phyloP scores from a whole-genome alignment of 2,888 invertebrate genomes.

The Orthosia incerta region DNA sequence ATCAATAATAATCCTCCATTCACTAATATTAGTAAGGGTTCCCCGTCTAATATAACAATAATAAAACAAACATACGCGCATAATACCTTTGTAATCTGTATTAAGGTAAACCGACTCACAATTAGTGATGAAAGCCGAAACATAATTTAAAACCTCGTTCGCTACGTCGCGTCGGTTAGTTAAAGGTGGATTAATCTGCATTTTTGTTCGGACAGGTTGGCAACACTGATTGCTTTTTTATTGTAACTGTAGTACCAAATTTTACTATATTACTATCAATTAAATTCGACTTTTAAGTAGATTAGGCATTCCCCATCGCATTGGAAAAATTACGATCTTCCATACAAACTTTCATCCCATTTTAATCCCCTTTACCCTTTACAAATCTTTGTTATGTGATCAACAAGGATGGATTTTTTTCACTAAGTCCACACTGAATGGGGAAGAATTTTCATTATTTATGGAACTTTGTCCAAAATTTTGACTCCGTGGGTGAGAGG shows the following conservation, averaged over 20 bases:
- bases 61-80: conserved; percentile 11
- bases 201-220: conserved; percentile 33
- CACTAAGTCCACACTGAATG: too few relatives aligned
- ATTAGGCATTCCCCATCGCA: too few relatives aligned
- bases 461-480: too few relatives aligned
- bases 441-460: too few relatives aligned
- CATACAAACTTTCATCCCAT: too few relatives aligned
- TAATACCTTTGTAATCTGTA: conserved; percentile 34
- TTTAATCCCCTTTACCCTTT: too few relatives aligned
- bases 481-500: too few relatives aligned
- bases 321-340: too few relatives aligned
- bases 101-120: conserved; percentile 46
- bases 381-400: too few relatives aligned
- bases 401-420: too few relatives aligned
- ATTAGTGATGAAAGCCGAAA: conserved; percentile 55
- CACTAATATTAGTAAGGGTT: not conserved
- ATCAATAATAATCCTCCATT: not conserved
- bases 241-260: not conserved
- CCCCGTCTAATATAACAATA: not conserved
- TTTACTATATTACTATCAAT: not conserved
- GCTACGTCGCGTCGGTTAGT: conserved; percentile 32
- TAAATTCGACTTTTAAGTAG: not conserved
- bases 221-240: conserved; percentile 35
- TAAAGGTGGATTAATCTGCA: conserved; percentile 43
- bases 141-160: conserved; percentile 56